These are phyloP conservation scores for Ceriagrion tenellum DNA, from an alignment of 2,888 invertebrate species.

Conservation along the genomic window DNA sequence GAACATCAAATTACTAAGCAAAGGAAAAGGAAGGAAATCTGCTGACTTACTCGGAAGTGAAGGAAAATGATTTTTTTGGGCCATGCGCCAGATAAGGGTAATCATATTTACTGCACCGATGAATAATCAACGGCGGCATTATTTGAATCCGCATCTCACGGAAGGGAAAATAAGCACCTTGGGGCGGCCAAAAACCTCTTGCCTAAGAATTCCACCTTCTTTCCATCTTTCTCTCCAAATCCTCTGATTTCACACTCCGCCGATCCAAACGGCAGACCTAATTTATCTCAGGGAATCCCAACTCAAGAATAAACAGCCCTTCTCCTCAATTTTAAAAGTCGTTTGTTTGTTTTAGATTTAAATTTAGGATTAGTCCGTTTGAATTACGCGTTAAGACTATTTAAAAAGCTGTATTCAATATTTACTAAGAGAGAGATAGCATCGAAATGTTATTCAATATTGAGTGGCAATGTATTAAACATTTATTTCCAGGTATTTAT, in stretches of 20 bases:
- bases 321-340: not conserved
- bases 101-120: constrained; percentile 27
- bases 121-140: not conserved
- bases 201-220: not conserved
- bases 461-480: too few species aligned
- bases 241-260: not conserved
- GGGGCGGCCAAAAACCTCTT: not conserved
- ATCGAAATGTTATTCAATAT: too few species aligned
- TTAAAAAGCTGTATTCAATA: too few species aligned
- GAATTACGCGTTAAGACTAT: too few species aligned
- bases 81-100: not conserved
- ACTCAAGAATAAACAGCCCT: not conserved
- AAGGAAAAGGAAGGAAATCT: not conserved
- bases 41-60: not conserved
- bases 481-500: too few species aligned
- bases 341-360: not conserved
- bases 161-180: constrained; percentile 10
- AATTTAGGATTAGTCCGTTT: not conserved
- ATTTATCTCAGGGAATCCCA: not conserved
- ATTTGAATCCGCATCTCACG: not conserved
- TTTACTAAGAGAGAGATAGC: too few species aligned
- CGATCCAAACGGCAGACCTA: not conserved
- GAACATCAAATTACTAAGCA: not conserved
- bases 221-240: not conserved
- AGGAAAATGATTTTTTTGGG: not conserved